These are phyloP conservation scores for Leuctra nigra DNA, from an alignment of 2,888 invertebrate species.

Conservation along the genomic window DNA sequence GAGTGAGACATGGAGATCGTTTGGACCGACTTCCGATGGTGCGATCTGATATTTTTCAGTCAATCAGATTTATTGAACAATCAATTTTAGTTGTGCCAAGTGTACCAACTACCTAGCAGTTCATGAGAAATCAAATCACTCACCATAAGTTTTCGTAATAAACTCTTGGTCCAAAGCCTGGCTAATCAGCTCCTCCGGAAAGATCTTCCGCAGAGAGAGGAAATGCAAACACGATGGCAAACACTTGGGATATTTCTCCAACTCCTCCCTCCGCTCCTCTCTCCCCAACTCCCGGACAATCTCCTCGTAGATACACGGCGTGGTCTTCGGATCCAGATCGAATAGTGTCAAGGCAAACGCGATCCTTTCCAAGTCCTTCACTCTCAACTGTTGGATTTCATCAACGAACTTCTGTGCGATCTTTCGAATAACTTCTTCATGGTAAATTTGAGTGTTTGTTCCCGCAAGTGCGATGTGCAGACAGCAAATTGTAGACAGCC, in stretches of 20 bases:
- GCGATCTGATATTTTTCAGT: too few relatives aligned
- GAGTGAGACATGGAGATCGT: too few relatives aligned
- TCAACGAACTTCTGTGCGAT: slow-evolving; percentile 48
- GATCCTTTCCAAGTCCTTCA: slow-evolving; percentile 72
- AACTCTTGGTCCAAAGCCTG: slow-evolving; percentile 51
- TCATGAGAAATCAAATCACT: too few relatives aligned
- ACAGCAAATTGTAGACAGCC: slow-evolving; percentile 54
- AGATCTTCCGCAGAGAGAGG: slow-evolving; percentile 49
- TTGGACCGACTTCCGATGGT: too few relatives aligned
- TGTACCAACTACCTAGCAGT: too few relatives aligned
- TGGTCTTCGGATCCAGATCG: slow-evolving; percentile 47
- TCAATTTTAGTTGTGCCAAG: too few relatives aligned
- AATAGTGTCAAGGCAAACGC: slow-evolving; percentile 55
- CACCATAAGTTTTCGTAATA: slow-evolving; percentile 49
- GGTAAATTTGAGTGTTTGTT: slow-evolving; percentile 45
- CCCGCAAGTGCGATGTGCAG: slow-evolving; percentile 60
- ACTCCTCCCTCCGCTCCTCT: slow-evolving; percentile 49
- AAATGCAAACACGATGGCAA: slow-evolving; percentile 55
- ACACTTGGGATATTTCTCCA: slow-evolving; percentile 50
- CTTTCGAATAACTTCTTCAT: slow-evolving; percentile 42
- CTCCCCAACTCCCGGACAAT: slow-evolving; percentile 47
- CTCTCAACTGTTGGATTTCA: slow-evolving; percentile 45
- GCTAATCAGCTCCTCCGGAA: slow-evolving; percentile 53
- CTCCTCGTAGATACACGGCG: slow-evolving; percentile 42
- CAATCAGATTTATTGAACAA: too few relatives aligned